These are phyloP conservation scores for Bedellia somnulentella DNA, from an alignment of 2,888 invertebrate species.

Conservation along the genomic window DNA sequence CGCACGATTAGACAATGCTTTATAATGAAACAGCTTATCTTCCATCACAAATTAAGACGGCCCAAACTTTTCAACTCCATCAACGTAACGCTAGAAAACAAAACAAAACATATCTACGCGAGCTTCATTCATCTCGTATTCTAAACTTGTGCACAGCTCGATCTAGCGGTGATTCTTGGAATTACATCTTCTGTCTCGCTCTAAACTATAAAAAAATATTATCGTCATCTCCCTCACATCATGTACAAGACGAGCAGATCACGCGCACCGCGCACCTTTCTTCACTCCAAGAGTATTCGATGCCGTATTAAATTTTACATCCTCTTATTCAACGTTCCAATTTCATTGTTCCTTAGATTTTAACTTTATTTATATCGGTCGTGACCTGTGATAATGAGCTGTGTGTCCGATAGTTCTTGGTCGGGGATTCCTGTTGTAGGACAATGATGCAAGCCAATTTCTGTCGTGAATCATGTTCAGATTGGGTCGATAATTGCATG, in stretches of 20 bases:
- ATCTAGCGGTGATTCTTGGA: not conserved
- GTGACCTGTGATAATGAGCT: slow-evolving; percentile 28
- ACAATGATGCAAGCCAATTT: too few species aligned
- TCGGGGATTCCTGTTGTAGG: slow-evolving; percentile 22
- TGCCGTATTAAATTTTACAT: slow-evolving; percentile 17
- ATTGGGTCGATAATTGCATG: too few species aligned
- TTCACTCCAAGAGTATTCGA: slow-evolving; percentile 10
- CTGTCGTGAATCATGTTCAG: too few species aligned
- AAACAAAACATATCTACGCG: too few species aligned
- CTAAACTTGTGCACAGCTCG: not conserved
- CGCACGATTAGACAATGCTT: too few species aligned
- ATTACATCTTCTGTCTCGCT: not conserved
- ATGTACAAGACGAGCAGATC: slow-evolving; percentile 8
- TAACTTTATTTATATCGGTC: slow-evolving; percentile 45
- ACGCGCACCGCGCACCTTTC: slow-evolving; percentile 26
- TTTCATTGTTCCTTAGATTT: slow-evolving; percentile 29
- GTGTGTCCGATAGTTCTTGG: slow-evolving; percentile 31
- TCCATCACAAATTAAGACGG: too few species aligned
- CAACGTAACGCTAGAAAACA: too few species aligned
- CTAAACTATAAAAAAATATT: not conserved
- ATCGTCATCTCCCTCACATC: not conserved
- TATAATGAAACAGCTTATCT: too few species aligned
- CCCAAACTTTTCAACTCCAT: too few species aligned
- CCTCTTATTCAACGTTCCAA: slow-evolving; percentile 13
- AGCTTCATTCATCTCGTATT: too few species aligned